Base-by-base conservation (phyloP, 2,113 vertebrate species). In the Brachionichthys hirsutus region DNA sequence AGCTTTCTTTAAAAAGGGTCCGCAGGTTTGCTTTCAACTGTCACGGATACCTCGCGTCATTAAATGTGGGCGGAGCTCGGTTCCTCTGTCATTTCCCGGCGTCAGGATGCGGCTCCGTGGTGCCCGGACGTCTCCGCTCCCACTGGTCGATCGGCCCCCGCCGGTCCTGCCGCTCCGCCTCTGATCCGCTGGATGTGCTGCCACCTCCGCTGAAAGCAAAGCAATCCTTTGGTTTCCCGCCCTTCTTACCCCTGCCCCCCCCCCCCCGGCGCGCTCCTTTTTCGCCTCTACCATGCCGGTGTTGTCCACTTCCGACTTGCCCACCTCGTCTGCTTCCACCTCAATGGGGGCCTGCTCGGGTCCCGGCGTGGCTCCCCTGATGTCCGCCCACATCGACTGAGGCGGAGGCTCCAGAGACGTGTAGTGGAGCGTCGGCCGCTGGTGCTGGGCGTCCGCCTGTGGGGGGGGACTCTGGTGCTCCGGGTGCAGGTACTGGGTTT, bases 121-220 rank as follows among this genome's bases (percentile, higher is more conserved):
- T 8, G 5, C 51, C 61, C 0, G 82, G 70, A 13, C 48, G 73
- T 46, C 83, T 86, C 62, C 84, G 70, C 12, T 58, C 77, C 87
- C 89, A 92, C 42, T 79, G 70, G 52, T 86, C 80, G 0, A 54
- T 35, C 16, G 63, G 78, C 62, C 57, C 73, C 34, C 62, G 80
- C 34, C 68, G 43, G 30, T 79, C 81, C 0, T 70, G 67, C 61
- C 77, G 82, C 67, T 88, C 85, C 5, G 54, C 52, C 63, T 89
- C 88, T 0, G 86, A 77, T 40, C 87, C 85, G 4, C 89, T 78
- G 46, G 81, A 85, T 3, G 85, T 87, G 76, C 76, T 81, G 57
- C 77, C 67, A 0, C 49, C 24, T 1, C 17, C n/a, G 6, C 65
- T 62, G 49, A 86, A 90, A 15, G 70, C 57, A 53, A 85, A 88